Base-by-base conservation (phyloP, 2,888 invertebrate species). In the Argyresthia goedartella region DNA sequence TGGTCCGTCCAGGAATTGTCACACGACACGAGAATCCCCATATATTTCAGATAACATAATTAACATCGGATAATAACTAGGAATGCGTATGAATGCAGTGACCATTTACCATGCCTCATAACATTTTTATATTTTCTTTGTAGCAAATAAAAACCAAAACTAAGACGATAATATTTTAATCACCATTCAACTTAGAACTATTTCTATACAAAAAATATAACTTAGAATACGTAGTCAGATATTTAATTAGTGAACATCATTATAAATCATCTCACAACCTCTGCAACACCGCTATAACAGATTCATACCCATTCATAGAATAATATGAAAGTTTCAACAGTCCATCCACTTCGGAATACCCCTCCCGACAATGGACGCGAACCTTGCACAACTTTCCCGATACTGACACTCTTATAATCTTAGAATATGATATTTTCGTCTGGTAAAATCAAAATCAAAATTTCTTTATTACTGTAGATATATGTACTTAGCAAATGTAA, bases 241-340 rank as follows among this genome's bases (percentile, higher is more conserved):
- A 25, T 51, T 48, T 81, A 81, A 80, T 80, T 84, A 84, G 79
- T 82, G 80, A 85, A 84, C 82, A 81, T 82, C 70, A 73, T 74
- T 75, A 84, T 84, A 84, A 77, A 85, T 81, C 84, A 80, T 84
- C 82, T 86, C 86, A 86, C 86, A 86, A 86, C 86, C 85, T 71
- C 84, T 75, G 81, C 85, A 86, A 86, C 85, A 79, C 73, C 65
- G 69, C 68, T 73, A 58, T 69, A 71, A 76, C 76, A 77, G 69
- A 71, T 71, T 71, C 76, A 69, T 76, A 76, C 71, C 73, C 69
- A 69, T 71, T 63, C 72, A 78, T 74, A 76, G 66, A 78, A 74
- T 73, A 76, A 69, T 76, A 69, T 69, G 66, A 49, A 73, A 71
- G 67, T 65, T 65, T 71, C 71, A 78, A 78, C 76, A 73, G 54